Conservation (phyloP, 2,797 vertebrate genomes). For the Mionectes olivaceus region DNA sequence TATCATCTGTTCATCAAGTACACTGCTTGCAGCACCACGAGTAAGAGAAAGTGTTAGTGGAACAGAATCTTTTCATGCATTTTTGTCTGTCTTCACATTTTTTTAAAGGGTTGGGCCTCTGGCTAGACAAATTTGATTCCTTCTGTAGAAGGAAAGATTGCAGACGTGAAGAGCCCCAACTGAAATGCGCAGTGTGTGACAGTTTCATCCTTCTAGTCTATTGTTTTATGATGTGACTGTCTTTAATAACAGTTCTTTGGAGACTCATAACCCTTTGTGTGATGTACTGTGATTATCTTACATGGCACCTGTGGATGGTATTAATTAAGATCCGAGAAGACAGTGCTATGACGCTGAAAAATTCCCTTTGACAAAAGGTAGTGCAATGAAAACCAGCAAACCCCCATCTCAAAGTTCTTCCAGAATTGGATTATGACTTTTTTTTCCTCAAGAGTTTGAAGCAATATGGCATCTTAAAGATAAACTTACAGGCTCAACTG, state of each 20-base stretch:
- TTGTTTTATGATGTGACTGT: conserved; percentile 42
- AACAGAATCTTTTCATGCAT: not conserved
- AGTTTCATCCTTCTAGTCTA: conserved; percentile 8
- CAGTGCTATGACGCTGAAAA: conserved; percentile 54
- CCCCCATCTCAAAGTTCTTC: not conserved
- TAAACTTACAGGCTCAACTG: conserved; percentile 12
- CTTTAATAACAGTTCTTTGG: conserved; percentile 60
- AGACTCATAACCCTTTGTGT: conserved; percentile 51
- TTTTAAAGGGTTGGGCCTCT: not conserved
- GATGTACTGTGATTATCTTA: conserved; percentile 62
- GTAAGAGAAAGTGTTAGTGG: not conserved
- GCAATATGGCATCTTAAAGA: conserved; percentile 19
- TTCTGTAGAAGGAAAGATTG: not conserved
- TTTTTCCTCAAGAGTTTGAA: not conserved
- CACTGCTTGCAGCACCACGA: not conserved
- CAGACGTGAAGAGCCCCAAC: not conserved
- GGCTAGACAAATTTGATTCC: not conserved
- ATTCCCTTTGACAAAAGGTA: conserved; percentile 37
- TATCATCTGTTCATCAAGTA: not conserved
- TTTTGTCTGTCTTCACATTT: not conserved
- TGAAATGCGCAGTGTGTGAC: not conserved
- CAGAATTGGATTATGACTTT: not conserved
- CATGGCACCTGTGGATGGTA: conserved; percentile 53
- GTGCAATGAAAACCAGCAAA: conserved; percentile 4
- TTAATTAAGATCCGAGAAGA: conserved; percentile 68